Base-by-base conservation (phyloP, 1,140 invertebrate species). In the Drosophila yakuba region DNA sequence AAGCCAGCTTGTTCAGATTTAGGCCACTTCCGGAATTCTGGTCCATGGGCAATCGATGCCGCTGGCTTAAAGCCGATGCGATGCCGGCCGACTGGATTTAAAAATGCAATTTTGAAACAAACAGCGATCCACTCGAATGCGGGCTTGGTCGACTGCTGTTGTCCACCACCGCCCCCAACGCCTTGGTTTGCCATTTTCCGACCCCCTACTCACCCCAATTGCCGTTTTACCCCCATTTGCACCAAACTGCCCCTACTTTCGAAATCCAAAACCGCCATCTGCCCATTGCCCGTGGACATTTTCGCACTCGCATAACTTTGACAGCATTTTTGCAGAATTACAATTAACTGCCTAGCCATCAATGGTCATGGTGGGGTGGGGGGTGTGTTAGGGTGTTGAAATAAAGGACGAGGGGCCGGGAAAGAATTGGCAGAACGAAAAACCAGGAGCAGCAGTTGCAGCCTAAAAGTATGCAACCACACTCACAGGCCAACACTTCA, bases 271-370 rank as follows among this genome's bases (percentile, higher is more conserved):
- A 66, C 64, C 61, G 51, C 45, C 64, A 44, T 28, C 43, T 56
- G 45, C 74, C 58, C 60, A 47, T 28, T 41, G 81, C 73, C 77
- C 62, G 78, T 74, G 81, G 81, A 78, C 68, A 85, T 85, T 80
- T 85, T 85, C 82, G 81, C 83, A 86, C 83, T 88, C 69, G 75
- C 82, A 88, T 88, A 86, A 88, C 82, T 85, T 88, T 88, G 82
- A 86, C 81, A 74, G 81, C 62, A 84, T 85, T 84, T 85, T 80
- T 84, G 80, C 80, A 80, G 80, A 74, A 84, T 85, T 80, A 85
- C 82, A 86, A 86, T 86, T 86, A 86, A 88, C 82, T 82, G 82
- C 74, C 78, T 55, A 67, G 60, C 38, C 50, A 50, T 52, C 45
- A 66, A 64, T 66, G 61, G 44, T 44, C 32, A 45, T 38, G 17